These are phyloP conservation scores for Coptotermes formosanus DNA, from an alignment of 1,140 invertebrate genomes.

Conservation along the genomic window DNA sequence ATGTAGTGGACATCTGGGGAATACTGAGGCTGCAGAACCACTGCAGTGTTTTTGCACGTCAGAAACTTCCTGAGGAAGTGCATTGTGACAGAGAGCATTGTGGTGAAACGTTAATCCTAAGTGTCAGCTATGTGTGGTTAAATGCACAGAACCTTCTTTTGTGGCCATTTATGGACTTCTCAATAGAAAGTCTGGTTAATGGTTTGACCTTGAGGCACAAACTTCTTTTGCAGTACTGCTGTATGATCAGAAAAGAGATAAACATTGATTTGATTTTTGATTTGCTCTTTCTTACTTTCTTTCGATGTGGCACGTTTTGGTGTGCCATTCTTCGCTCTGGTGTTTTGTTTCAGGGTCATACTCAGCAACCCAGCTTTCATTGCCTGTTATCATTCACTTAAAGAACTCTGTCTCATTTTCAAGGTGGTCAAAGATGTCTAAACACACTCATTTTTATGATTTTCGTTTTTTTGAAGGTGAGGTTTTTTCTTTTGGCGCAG, in stretches of 20 bases:
- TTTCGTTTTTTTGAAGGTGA: too few species aligned
- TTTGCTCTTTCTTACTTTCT: constrained; percentile 35
- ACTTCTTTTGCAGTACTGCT: constrained; percentile 37
- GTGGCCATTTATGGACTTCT: too few species aligned
- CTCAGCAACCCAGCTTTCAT: constrained; percentile 31
- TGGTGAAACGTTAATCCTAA: too few species aligned
- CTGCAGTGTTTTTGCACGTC: too few species aligned
- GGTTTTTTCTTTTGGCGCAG: too few species aligned
- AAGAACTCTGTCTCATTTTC: constrained; percentile 33
- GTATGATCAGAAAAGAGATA: constrained; percentile 30
- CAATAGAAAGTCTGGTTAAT: too few species aligned
- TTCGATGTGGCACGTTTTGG: constrained; percentile 35
- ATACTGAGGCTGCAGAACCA: too few species aligned
- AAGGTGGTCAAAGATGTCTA: constrained; percentile 25
- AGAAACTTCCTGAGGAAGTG: too few species aligned
- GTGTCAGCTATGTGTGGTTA: too few species aligned
- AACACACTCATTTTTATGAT: constrained; percentile 6
- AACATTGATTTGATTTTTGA: constrained; percentile 31
- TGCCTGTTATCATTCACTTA: constrained; percentile 30
- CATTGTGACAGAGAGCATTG: too few species aligned
- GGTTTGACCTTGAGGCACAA: constrained; percentile 41
- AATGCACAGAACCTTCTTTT: too few species aligned
- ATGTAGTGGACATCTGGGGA: too few species aligned
- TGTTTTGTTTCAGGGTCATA: constrained; percentile 32
- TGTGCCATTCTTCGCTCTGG: constrained; percentile 37